Conservation (phyloP, 2,888 invertebrate species). For the Pachliopta kotzebuea region DNA sequence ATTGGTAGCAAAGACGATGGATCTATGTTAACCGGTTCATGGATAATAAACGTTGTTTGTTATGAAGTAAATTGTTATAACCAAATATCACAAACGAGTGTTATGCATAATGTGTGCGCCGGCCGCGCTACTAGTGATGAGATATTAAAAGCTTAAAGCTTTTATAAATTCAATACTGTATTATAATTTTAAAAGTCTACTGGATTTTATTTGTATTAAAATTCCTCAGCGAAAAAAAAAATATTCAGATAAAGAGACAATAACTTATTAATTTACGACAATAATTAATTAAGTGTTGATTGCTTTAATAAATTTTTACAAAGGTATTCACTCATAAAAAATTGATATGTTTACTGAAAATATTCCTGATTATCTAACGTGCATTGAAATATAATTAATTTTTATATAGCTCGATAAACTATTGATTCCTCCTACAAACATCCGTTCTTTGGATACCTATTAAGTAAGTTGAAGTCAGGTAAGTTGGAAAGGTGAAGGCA, state of each 20-base stretch:
- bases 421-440: background rate
- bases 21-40: constrained; percentile 3
- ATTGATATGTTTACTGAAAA: too few species aligned
- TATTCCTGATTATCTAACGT: too few species aligned
- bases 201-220: background rate
- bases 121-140: constrained; percentile 19
- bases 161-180: background rate
- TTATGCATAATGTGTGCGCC: constrained; percentile 12
- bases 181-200: background rate
- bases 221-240: too few species aligned
- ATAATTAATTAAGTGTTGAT: too few species aligned
- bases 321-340: too few species aligned
- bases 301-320: too few species aligned
- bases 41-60: constrained; percentile 22
- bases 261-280: too few species aligned
- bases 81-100: constrained; percentile 25
- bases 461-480: background rate
- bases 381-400: too few species aligned
- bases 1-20: background rate
- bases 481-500: background rate
- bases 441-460: background rate
- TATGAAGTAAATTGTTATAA: constrained; percentile 23
- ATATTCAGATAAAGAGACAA: too few species aligned
- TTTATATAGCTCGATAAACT: background rate
- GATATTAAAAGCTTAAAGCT: background rate